Percentiles rank a stretch among this genome's conserved stretches.
Conservation (phyloP, 2,888 invertebrate genomes). For the Anaspis maculata region DNA sequence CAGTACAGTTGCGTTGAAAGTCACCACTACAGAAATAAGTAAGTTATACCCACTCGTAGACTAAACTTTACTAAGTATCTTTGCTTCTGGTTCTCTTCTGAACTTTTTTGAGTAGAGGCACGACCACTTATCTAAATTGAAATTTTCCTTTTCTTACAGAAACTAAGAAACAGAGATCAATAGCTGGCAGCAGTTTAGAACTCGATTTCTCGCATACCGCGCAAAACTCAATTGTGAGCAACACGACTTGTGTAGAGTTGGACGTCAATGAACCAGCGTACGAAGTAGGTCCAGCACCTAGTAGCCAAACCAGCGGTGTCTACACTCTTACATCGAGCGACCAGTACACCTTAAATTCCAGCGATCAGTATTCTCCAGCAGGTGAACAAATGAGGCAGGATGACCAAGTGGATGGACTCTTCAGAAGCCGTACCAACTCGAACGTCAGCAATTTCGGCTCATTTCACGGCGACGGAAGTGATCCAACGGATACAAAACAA, state of each 20-base stretch:
- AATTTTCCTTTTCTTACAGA: no score
- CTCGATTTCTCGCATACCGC: constrained; percentile 80
- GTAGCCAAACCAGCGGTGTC: constrained; percentile 79
- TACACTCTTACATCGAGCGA: constrained; percentile 68
- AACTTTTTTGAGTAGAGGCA: no score
- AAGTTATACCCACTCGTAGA: not conserved
- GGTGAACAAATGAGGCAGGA: constrained; percentile 19
- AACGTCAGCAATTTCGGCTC: constrained; percentile 71
- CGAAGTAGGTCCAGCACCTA: constrained; percentile 54
- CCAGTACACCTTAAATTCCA: constrained; percentile 40
- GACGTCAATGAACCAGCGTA: constrained; percentile 47
- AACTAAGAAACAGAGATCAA: constrained; percentile 53
- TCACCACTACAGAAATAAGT: constrained; percentile 42
- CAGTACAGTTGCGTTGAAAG: constrained; percentile 75
- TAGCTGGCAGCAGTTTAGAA: constrained; percentile 74
- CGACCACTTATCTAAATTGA: no score
- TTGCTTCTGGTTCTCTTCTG: not conserved
- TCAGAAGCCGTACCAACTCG: constrained; percentile 66
- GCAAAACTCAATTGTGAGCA: constrained; percentile 73
- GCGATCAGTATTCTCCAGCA: constrained; percentile 35
- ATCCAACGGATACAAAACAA: constrained; percentile 72
- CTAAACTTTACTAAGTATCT: not conserved
- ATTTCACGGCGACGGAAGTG: constrained; percentile 83
- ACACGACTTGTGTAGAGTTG: constrained; percentile 59
- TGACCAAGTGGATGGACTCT: constrained; percentile 45